These are phyloP conservation scores for Euwallacea similis DNA, from an alignment of 1,140 invertebrate genomes.

Conservation along the genomic window DNA sequence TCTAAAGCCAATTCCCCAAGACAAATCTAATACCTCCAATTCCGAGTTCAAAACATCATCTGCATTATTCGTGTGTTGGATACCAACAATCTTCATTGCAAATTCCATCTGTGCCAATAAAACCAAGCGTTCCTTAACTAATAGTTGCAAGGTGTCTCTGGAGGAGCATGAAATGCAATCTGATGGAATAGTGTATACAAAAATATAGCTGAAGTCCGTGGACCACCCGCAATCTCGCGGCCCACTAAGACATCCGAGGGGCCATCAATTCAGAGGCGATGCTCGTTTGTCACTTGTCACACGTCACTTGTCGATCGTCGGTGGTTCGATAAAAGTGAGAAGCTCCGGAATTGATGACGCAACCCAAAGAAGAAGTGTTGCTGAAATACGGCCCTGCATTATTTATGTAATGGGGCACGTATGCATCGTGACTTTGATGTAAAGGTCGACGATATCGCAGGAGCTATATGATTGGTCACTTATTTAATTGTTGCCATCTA, in stretches of 20 bases:
- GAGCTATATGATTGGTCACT: conserved; percentile 51
- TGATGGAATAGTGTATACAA: conserved; percentile 23
- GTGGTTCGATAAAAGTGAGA: conserved; percentile 29
- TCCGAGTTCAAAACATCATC: too few relatives aligned
- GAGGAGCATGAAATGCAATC: not conserved
- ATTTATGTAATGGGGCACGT: conserved; percentile 20
- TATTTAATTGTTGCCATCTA: conserved; percentile 53
- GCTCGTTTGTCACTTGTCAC: conserved; percentile 39
- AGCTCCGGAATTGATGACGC: conserved; percentile 4
- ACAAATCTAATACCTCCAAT: too few relatives aligned
- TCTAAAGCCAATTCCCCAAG: not conserved
- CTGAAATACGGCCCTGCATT: conserved; percentile 11
- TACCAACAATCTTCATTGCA: too few relatives aligned
- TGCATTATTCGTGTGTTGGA: too few relatives aligned
- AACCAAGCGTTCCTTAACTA: too few relatives aligned
- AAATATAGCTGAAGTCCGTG: conserved; percentile 5
- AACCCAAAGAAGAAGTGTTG: not conserved
- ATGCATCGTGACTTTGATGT: conserved; percentile 44
- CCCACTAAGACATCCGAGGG: conserved; percentile 27
- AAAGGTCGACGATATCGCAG: conserved; percentile 45
- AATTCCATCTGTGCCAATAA: too few relatives aligned
- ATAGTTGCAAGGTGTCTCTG: too few relatives aligned
- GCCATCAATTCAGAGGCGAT: conserved; percentile 34
- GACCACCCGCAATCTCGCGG: conserved; percentile 34
- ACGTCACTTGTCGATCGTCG: conserved; percentile 33